Base-by-base conservation (phyloP, 2,888 invertebrate genomes). In the Tortricodes alternella region DNA sequence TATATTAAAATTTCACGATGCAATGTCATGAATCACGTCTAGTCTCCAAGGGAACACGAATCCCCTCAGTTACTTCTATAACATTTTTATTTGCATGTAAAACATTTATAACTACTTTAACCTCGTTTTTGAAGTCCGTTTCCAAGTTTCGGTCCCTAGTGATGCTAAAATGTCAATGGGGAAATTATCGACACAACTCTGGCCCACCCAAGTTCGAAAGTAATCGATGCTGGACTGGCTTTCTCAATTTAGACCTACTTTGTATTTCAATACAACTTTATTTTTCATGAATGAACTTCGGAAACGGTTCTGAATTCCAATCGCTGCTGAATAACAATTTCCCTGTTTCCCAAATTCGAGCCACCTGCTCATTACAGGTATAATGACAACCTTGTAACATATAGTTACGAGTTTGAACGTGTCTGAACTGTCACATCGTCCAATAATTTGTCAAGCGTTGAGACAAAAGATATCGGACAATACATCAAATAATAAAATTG, bases 161-260 rank as follows among this genome's bases (percentile, higher is more conserved):
- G 39, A 29, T 37, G 18, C 21, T 41, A 44, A n/a, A n/a, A 39
- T 53, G 52, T 44, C 57, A 68, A 68, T 61, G 67, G 58, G 52
- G 59, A 61, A 64, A 66, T 64, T 67, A 69, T 65, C 65, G 65
- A 60, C 52, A 27, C 55, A 62, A 63, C 62, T 63, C 55, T 64
- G 65, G 68, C 67, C 55, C 61, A 63, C 61, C 62, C 55, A 64
- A 65, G 68, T 68, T 65, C 61, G 65, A 67, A 71, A 71, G 71
- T 69, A 74, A 74, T 73, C 71, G 71, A 74, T 66, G 69, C n/a
- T 71, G 70, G 68, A 70, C 24, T 21, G 35, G 11, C 49, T 29
- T 7, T 29, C 21, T 35, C 49, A 13, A 39, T 38, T 18, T 15
- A 48, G 34, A 16, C 9, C 44, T 38, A 50, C 18, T 56, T 56